Base-by-base conservation (phyloP, 2,888 invertebrate species). In the Pyrocoelia pectoralis region DNA sequence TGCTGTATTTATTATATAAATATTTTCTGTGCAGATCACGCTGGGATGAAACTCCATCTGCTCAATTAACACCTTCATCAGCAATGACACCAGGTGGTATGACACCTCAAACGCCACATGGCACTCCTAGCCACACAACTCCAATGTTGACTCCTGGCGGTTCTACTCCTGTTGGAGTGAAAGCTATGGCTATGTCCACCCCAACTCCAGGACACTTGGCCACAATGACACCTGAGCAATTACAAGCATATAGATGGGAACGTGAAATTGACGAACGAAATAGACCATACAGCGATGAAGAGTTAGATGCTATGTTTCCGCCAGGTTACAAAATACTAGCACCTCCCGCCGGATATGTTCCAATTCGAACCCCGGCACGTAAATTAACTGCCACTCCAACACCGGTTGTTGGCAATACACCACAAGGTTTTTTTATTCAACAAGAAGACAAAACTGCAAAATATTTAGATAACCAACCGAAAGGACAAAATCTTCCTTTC, bases 301-400 rank as follows among this genome's bases (percentile, higher is more conserved):
- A 99, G 81, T 84, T 99, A 58, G 98, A 99, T 81, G 87, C 95
- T 68, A 91, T 99, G 88, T 98, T 99, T 83, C 99, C 99, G 56
- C 92, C 97, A 9, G 99, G 98, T 62, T 99, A 98, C 84, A 98
- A 98, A 87, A 91, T 97, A 77, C 85, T 98, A 66, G 95, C 94
- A 66, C 97, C 98, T 4, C 98, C 98, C 19, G 94, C 95, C 58
- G 95, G 93, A 5, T 75, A 75, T 41, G 74, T 76, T 50, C 76
- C 76, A 0, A 74, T 74, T 41, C 50, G 99, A 75, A 99, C 99
- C 38, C 99, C 99, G 64, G 97, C 97, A 51, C 89, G 98, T 72
- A 98, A 98, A 84, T 86, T 99, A 73, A 95, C 97, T 67, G 97
- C 98, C 13, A 99, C 99, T 0, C 99, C 99, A 2, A 99, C 99